Base-by-base conservation (phyloP, 2,888 invertebrate genomes). In the Poecilus cupreus region DNA sequence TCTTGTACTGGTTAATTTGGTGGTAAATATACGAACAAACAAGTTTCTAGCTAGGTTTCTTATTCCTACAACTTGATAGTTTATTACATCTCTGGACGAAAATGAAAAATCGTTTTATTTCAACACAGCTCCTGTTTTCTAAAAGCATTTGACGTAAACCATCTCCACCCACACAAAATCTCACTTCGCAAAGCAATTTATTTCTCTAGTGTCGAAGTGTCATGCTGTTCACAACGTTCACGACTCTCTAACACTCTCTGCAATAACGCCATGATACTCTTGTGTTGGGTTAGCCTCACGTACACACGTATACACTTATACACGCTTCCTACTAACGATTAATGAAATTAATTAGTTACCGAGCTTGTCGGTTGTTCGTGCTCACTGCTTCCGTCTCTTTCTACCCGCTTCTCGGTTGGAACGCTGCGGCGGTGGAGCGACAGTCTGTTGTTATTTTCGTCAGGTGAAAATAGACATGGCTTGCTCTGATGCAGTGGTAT, bases 301-400 rank as follows among this genome's bases (percentile, higher is more conserved):
- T 57, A 77, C 60, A 37, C 57, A 60, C 43, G 77, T 60, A n/a
- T n/a, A 68, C 64, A 32, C 32, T 68, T 68, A 77, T 57, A 76
- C 79, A 70, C 32, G 46, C 13, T 51, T 46, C 46, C 68, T 26
- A n/a, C 68, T 26, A 79, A 79, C 80, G 72, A 80, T 80, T 80
- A 80, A 80, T 80, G 80, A 80, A 80, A 80, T 80, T 80, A 80
- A 80, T 80, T 80, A 80, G 80, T 72, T 80, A 43, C 39, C 57
- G 39, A 80, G 80, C 72, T 72, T 64, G 78, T 64, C 46, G 43
- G 32, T 49, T 51, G 51, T 37, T 32, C 26, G 72, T 72, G 32
- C 75, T 75, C 75, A 51, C 32, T 13, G 20, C 49, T 49, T 16
- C 51, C 10, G 39, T 75, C 24, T 51, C 46, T 51, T 10, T 51